Base-by-base conservation (phyloP, 2,797 vertebrate species). In the Rhinatrema bivittatum region DNA sequence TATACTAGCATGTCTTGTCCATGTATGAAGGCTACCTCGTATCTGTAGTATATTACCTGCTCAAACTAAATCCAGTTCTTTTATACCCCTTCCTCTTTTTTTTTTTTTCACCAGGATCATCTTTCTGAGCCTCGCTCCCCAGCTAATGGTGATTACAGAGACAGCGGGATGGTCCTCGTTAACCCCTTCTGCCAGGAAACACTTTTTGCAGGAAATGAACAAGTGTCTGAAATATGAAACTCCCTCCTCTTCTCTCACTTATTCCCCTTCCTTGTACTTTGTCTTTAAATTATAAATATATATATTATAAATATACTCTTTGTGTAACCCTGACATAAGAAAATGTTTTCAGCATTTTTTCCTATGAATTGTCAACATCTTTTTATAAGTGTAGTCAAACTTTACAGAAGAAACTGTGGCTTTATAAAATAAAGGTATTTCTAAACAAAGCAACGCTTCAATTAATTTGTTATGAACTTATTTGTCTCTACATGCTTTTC, bases 101-200 rank as follows among this genome's bases (percentile, higher is more conserved):
- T n/a, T 24, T 62, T 39, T 57, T 29, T 38, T 29, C 42, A 29
- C 18, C 28, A 85, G 84, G 84, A 83, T 40, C 81, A 79, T 63
- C 73, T 81, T n/a, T 84, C 80, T 0, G 93, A 99, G 72, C 89
- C 87, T 2, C 90, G 87, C 53, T 90, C 94, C 51, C 96, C 96
- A 1, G 93, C 93, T 27, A 98, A 98, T 0, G 94, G 94, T 0
- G 93, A 97, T 78, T 97, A 95, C 68, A 86, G 85, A 0, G 83
- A 90, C 75, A 93, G 90, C 1, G 93, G 94, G 22, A 89, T 97
- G 79, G 93, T 99, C 65, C 87, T 99, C 8, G 92, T 98, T 17
- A 99, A 99, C 72, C 96, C 96, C 11, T 99, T 99, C 84, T 98
- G 94, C 68, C 94, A 97, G 61, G 94, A 99, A 75, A 99, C 91